Evolutionary conservation across 2,113 vertebrate genomes (phyloP).

Genomic region (Cichladusa arquata): DNA sequence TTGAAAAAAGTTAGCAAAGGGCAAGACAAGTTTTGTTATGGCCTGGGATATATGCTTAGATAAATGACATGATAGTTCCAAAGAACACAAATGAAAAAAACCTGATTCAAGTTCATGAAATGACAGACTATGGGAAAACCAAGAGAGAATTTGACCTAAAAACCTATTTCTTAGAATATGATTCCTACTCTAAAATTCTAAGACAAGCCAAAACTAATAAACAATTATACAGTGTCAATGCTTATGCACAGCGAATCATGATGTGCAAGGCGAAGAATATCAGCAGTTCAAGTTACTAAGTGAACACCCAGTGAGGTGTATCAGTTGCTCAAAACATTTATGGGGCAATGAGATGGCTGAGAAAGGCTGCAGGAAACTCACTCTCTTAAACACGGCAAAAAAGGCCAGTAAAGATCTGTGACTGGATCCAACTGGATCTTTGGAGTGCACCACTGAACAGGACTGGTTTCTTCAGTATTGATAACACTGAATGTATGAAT

Average conservation of each 20-base stretch:
- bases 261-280: neutral
- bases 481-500: neutral
- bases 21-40: neutral
- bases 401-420: neutral
- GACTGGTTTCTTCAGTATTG: neutral
- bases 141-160: constrained; percentile 65
- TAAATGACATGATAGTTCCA: constrained; percentile 57
- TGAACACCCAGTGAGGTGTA: constrained; percentile 30
- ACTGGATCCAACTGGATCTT: neutral
- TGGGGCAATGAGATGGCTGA: neutral
- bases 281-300: constrained; percentile 49
- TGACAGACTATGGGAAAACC: constrained; percentile 58
- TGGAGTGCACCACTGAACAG: neutral
- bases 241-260: constrained; percentile 14
- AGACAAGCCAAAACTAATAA: constrained; percentile 66
- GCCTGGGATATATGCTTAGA: constrained; percentile 10
- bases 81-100: constrained; percentile 54
- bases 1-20: constrained; percentile 9
- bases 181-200: constrained; percentile 29
- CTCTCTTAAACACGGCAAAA: neutral
- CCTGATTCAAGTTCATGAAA: constrained; percentile 14
- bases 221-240: constrained; percentile 35
- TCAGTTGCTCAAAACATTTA: neutral
- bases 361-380: neutral
- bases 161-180: constrained; percentile 47